Percentiles rank a stretch among this genome's conserved stretches.
These are phyloP conservation scores for Latrodectus geometricus DNA, from an alignment of 1,140 invertebrate genomes.

Conservation along the genomic window DNA sequence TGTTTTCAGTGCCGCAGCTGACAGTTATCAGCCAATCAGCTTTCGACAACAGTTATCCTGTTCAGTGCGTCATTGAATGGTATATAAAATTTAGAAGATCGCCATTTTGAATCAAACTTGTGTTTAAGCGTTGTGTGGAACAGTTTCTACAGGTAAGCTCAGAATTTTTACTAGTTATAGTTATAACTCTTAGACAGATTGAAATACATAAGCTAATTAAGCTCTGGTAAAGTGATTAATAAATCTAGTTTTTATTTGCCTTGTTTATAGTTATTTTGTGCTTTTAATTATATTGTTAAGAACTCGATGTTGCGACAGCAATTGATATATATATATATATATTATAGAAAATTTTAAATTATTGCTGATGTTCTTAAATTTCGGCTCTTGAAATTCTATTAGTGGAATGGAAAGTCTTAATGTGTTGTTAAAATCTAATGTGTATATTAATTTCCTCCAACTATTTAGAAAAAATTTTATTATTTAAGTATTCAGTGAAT, in stretches of 20 bases:
- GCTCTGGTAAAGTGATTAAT: not conserved
- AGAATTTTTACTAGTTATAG: not conserved
- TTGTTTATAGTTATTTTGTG: not conserved
- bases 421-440: too few species aligned
- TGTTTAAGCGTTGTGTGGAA: not conserved
- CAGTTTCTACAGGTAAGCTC: not conserved
- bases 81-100: constrained; percentile 22
- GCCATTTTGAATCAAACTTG: constrained; percentile 17
- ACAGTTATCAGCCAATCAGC: constrained; percentile 28
- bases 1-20: constrained; percentile 32
- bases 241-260: not conserved
- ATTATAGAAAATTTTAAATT: too few species aligned
- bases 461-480: too few species aligned
- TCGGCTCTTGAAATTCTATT: too few species aligned
- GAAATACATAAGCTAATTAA: not conserved
- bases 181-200: not conserved
- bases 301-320: too few species aligned
- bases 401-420: too few species aligned
- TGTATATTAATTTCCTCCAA: too few species aligned
- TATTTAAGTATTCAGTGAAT: too few species aligned
- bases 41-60: constrained; percentile 3
- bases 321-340: too few species aligned
- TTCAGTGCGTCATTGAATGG: constrained; percentile 25
- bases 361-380: too few species aligned
- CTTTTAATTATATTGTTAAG: too few species aligned